Percentiles rank a stretch among this genome's conserved stretches.
These are phyloP conservation scores for Fragum sueziense DNA, from an alignment of 2,888 invertebrate genomes.

Conservation along the genomic window DNA sequence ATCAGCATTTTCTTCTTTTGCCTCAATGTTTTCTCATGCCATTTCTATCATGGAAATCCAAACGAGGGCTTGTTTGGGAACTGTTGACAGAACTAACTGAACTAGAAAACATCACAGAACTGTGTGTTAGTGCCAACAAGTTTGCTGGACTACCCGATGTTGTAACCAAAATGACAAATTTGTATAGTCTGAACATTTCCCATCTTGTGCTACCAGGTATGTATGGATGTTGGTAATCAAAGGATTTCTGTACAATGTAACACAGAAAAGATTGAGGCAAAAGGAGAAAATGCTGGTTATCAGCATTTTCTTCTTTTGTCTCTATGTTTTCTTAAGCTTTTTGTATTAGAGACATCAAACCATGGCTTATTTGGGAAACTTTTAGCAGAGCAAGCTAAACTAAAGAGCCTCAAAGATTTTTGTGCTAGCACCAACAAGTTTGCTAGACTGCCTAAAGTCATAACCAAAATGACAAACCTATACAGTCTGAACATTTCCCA, in stretches of 20 bases:
- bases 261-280: too few species aligned
- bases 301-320: too few species aligned
- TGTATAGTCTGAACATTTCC: slow-evolving; percentile 64
- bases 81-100: slow-evolving; percentile 65
- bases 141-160: slow-evolving; percentile 67
- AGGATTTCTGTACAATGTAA: too few species aligned
- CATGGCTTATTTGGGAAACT: slow-evolving; percentile 61
- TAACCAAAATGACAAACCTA: slow-evolving; percentile 64
- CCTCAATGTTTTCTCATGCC: too few species aligned
- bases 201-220: slow-evolving; percentile 60
- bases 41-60: too few species aligned
- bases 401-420: slow-evolving; percentile 57
- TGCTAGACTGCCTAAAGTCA: slow-evolving; percentile 60
- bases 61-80: slow-evolving; percentile 50
- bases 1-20: too few species aligned
- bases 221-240: too few species aligned
- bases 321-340: too few species aligned
- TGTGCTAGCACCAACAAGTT: slow-evolving; percentile 69
- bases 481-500: slow-evolving; percentile 62
- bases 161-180: slow-evolving; percentile 59
- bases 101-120: slow-evolving; percentile 56
- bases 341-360: too few species aligned
- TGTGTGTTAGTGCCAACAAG: slow-evolving; percentile 69
- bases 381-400: slow-evolving; percentile 63
- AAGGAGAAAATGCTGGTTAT: slow-evolving; percentile 53